Percentiles rank a stretch among this genome's conserved stretches.
phyloP scores from a whole-genome alignment of 2,797 vertebrate species.

The Eurystomus glaucurus region DNA sequence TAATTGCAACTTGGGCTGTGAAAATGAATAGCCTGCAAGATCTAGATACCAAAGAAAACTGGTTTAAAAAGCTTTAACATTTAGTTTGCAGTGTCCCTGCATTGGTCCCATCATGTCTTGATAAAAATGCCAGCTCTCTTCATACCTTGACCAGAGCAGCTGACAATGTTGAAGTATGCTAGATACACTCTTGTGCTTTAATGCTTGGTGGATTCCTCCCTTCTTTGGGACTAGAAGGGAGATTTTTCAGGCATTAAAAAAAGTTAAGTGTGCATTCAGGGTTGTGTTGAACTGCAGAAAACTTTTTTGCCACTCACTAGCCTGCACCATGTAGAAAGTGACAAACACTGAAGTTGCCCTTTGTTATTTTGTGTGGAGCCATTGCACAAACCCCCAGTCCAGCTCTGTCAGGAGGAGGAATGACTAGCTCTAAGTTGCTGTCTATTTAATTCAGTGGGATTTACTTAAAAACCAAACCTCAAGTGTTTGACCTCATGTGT shows the following conservation, averaged over 20 bases:
- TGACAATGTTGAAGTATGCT: background rate
- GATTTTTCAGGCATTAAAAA: slow-evolving; percentile 3
- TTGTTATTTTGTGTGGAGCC: background rate
- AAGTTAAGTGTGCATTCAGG: background rate
- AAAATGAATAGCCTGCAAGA: slow-evolving; percentile 37
- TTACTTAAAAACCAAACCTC: slow-evolving; percentile 2
- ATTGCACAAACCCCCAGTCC: slow-evolving; percentile 29
- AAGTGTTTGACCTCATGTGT: slow-evolving; percentile 34
- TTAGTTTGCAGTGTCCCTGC: slow-evolving; percentile 37
- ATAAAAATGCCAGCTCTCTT: slow-evolving; percentile 22
- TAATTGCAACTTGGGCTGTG: slow-evolving; percentile 30
- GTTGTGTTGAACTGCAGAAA: slow-evolving; percentile 10
- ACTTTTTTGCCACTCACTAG: background rate
- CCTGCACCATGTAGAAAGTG: background rate
- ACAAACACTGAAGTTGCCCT: background rate
- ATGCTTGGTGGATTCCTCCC: background rate
- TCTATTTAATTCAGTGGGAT: slow-evolving; percentile 12
- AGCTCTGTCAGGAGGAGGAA: background rate
- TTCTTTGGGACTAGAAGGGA: background rate
- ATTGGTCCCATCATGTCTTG: slow-evolving; percentile 16
- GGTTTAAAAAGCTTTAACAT: slow-evolving; percentile 77
- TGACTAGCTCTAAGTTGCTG: background rate
- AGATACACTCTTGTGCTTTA: slow-evolving; percentile 14
- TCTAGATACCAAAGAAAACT: slow-evolving; percentile 81
- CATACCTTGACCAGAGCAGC: background rate